Base-by-base conservation (phyloP, 2,797 vertebrate species). In the Danionella dracula region DNA sequence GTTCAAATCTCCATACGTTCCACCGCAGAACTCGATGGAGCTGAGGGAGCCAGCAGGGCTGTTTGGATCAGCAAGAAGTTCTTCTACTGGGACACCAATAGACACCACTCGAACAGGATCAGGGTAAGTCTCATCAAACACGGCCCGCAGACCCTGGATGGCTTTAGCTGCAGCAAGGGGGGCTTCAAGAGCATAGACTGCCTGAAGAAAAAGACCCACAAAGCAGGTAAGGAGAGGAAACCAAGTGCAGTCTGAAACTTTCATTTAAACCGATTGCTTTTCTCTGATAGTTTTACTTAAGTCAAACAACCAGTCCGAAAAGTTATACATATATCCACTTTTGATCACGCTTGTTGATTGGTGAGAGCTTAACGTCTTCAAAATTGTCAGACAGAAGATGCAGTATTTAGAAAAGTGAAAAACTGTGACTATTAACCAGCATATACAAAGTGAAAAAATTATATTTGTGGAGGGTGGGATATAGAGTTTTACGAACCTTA, bases 91-190 rank as follows among this genome's bases (percentile, higher is more conserved):
- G 42, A 95, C 79, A 2, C 97, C 97, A 1, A 99, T 88, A 0
- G 97, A 99, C 51, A 99, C 94, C 0, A 99, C 95, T 1, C 96
- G 87, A 23, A 99, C 96, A 0, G 97, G 97, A 80, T 99, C 96
- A 0, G 97, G 96, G 73, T 99, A 99, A 1, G 97, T 99, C 84
- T 99, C 97, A 0, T 99, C 96, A 61, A 99, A 99, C 65, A 99
- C 96, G 0, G 97, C 96, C 1, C 97, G 87, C 74, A 99, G 86
- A 4, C 96, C 97, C 80, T 97, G 95, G 73, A 99, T 95, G 34
- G 95, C 94, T 84, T 99, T 99, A 21, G 97, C 97, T 49, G 85
- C 87, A 1, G 94, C 95, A 0, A 99, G 89, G 1, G 94, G 81
- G 8, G 93, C 87, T 0, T 99, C 93, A 85, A 89, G 87, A 66